These are phyloP conservation scores for Toxotes lorentzi DNA, from an alignment of 2,797 vertebrate species.

Conservation along the genomic window DNA sequence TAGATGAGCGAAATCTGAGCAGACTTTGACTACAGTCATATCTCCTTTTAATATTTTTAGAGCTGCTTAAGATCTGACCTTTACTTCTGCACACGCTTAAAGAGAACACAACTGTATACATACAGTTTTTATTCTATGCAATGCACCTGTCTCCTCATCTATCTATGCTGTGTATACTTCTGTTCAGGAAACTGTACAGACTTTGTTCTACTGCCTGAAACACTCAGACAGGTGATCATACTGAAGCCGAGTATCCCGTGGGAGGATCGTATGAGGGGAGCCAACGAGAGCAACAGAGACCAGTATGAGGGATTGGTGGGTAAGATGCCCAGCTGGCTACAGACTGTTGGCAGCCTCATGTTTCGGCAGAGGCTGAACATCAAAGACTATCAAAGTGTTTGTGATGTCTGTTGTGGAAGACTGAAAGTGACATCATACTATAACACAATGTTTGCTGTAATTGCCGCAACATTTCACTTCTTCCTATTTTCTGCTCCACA, in stretches of 20 bases:
- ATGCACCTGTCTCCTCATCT: neutral
- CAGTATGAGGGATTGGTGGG: conserved; percentile 36
- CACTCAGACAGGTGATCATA: conserved; percentile 65
- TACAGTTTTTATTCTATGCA: neutral
- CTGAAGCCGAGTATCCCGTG: conserved; percentile 39
- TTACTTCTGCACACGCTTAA: conserved; percentile 44
- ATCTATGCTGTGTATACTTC: neutral
- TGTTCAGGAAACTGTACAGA: conserved; percentile 14
- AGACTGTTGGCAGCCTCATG: conserved; percentile 62
- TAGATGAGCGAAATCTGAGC: conserved; percentile 64
- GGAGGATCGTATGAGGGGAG: conserved; percentile 49
- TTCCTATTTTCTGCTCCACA: neutral
- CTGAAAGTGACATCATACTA: conserved; percentile 38
- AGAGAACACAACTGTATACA: neutral
- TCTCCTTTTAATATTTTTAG: conserved; percentile 77
- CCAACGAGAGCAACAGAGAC: conserved; percentile 39
- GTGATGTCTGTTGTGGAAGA: conserved; percentile 44
- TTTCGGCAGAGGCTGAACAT: conserved; percentile 68
- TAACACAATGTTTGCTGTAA: conserved; percentile 12
- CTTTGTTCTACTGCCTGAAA: conserved; percentile 46
- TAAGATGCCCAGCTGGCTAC: conserved; percentile 62
- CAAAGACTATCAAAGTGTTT: conserved; percentile 61
- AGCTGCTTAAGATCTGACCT: conserved; percentile 76
- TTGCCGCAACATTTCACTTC: neutral
- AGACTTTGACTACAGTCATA: conserved; percentile 53